Conservation (phyloP, 2,888 invertebrate genomes). For the Melangyna quadrimaculata region DNA sequence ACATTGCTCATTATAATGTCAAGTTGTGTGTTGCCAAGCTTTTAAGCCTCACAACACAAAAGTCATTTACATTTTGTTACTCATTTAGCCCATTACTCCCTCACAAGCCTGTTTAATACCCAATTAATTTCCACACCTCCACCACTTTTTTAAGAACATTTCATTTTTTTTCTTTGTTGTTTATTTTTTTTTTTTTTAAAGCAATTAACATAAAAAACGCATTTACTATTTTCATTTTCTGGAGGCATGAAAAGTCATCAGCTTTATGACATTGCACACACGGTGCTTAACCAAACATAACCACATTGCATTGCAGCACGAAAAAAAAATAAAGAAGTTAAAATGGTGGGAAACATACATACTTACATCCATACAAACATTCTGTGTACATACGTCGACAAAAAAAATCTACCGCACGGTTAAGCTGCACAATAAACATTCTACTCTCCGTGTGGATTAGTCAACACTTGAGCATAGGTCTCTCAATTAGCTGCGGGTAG, state of each 20-base stretch:
- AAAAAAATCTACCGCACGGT: slow-evolving; percentile 46
- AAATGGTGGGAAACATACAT: slow-evolving; percentile 9
- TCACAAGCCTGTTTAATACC: slow-evolving; percentile 23
- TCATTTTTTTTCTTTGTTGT: background rate
- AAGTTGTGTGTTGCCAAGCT: slow-evolving; percentile 16
- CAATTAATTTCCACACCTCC: slow-evolving; percentile 37
- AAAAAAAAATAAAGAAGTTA: background rate
- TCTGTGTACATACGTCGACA: background rate
- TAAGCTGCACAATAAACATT: slow-evolving; percentile 68
- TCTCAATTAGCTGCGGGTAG: slow-evolving; percentile 57
- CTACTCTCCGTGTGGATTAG: slow-evolving; percentile 64
- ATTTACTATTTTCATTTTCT: slow-evolving; percentile 50
- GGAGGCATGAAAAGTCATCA: slow-evolving; percentile 57
- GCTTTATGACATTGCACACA: slow-evolving; percentile 58
- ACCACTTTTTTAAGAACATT: background rate
- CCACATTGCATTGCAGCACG: slow-evolving; percentile 39
- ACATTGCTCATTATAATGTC: slow-evolving; percentile 24
- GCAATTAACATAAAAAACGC: slow-evolving; percentile 39
- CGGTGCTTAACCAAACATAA: slow-evolving; percentile 65
- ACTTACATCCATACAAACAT: background rate
- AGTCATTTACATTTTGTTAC: slow-evolving; percentile 25
- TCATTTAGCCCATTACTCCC: slow-evolving; percentile 32
- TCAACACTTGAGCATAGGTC: slow-evolving; percentile 66
- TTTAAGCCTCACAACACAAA: background rate
- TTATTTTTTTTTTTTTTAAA: slow-evolving; percentile 15